Percentiles rank a stretch among this genome's conserved stretches.
These are phyloP conservation scores for Clusia tigrina DNA, from an alignment of 2,888 invertebrate genomes.

Conservation along the genomic window DNA sequence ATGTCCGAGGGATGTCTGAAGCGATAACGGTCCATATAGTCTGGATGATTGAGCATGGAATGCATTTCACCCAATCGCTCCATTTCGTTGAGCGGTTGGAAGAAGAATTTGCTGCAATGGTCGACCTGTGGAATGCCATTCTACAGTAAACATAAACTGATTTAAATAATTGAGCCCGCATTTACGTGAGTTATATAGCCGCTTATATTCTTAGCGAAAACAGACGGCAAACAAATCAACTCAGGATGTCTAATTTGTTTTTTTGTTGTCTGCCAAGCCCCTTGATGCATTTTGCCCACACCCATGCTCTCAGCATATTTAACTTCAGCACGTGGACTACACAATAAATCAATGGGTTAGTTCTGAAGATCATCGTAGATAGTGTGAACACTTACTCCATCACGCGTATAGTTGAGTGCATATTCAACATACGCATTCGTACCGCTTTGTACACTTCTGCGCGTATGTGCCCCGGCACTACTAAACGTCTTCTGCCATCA, in stretches of 20 bases:
- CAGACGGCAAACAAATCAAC: constrained; percentile 70
- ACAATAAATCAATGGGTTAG: too few relatives aligned
- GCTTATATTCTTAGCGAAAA: constrained; percentile 66
- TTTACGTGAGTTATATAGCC: constrained; percentile 69
- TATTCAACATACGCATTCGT: constrained; percentile 70
- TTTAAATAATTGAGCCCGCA: constrained; percentile 17
- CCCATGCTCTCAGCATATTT: constrained; percentile 62
- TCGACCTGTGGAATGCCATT: constrained; percentile 45
- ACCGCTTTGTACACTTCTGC: constrained; percentile 79
- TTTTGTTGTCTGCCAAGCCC: constrained; percentile 49
- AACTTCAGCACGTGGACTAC: constrained; percentile 67
- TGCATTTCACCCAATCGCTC: constrained; percentile 59
- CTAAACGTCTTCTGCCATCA: constrained; percentile 45
- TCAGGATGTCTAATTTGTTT: constrained; percentile 60
- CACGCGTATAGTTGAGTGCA: constrained; percentile 44
- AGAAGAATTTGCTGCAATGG: constrained; percentile 60
- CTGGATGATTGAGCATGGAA: constrained; percentile 58
- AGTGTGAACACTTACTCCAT: constrained; percentile 55
- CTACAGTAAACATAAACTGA: background rate
- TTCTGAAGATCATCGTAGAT: background rate
- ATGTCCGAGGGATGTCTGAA: constrained; percentile 50
- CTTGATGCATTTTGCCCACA: constrained; percentile 52
- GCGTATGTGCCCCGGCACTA: constrained; percentile 71
- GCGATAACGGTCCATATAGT: constrained; percentile 43
- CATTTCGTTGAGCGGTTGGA: constrained; percentile 53